A percentile compares a stretch with the other conserved stretches of the same genome.
Conservation (phyloP, 1,140 invertebrate genomes). For the Tachypleus tridentatus region DNA sequence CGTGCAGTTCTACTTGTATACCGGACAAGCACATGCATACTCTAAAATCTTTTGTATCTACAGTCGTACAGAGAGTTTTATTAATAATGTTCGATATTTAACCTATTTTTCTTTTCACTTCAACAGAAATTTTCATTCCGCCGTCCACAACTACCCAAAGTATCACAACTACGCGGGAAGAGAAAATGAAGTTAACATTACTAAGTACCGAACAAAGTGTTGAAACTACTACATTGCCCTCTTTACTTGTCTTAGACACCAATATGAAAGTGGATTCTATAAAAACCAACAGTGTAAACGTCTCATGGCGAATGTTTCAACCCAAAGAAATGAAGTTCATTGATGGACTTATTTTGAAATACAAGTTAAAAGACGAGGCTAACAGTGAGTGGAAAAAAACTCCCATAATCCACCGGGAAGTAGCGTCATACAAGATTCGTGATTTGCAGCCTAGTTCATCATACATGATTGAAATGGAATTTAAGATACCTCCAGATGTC, state of each 20-base stretch:
- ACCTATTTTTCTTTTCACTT: too few relatives aligned
- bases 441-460: constrained; percentile 54
- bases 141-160: constrained; percentile 6
- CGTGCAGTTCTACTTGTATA: too few relatives aligned
- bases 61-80: too few relatives aligned
- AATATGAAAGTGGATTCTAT: constrained; percentile 55
- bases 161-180: constrained; percentile 26
- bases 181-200: too few relatives aligned
- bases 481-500: constrained; percentile 58
- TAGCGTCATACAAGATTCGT: constrained; percentile 55
- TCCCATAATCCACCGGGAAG: constrained; percentile 58
- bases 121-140: too few relatives aligned
- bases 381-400: constrained; percentile 39
- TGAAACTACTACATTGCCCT: constrained; percentile 43
- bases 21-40: too few relatives aligned
- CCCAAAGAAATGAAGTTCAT: constrained; percentile 62
- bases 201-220: too few relatives aligned
- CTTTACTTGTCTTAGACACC: constrained; percentile 53
- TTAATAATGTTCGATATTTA: too few relatives aligned
- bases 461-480: constrained; percentile 62
- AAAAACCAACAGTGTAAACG: constrained; percentile 58
- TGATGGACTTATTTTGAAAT: constrained; percentile 56
- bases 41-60: too few relatives aligned
- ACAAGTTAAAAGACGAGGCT: constrained; percentile 47
- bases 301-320: constrained; percentile 67